phyloP scores from a whole-genome alignment of 1,140 invertebrate species.

The Hypothenemus hampei region DNA sequence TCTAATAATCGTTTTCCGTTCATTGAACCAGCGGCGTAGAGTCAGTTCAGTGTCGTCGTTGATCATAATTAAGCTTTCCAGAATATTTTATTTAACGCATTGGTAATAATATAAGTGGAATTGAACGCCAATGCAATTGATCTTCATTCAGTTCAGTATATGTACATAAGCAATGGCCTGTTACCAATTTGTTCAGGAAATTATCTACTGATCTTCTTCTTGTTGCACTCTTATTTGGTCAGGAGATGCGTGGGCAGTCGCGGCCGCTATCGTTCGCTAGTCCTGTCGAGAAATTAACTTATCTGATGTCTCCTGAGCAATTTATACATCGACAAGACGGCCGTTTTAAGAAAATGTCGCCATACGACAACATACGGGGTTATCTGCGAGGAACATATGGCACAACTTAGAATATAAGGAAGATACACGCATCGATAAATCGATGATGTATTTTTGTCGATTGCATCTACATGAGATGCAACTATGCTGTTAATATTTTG shows the following conservation, averaged over 20 bases:
- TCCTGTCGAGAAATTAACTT: conserved; percentile 30
- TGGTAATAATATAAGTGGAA: not conserved
- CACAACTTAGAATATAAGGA: conserved; percentile 10
- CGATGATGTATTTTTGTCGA: conserved; percentile 16
- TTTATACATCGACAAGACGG: conserved; percentile 27
- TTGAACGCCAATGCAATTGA: not conserved
- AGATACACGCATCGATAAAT: conserved; percentile 20
- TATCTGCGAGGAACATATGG: conserved; percentile 23
- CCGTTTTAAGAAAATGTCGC: conserved; percentile 28
- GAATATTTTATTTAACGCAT: conserved; percentile 2
- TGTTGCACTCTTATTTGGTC: conserved; percentile 25
- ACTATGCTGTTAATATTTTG: conserved; percentile 9
- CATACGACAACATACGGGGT: conserved; percentile 19
- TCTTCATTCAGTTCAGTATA: not conserved
- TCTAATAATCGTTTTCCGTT: conserved; percentile 2
- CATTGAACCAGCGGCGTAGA: conserved; percentile 7
- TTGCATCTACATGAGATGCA: conserved; percentile 14
- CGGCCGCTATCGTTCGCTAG: conserved; percentile 19
- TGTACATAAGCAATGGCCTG: conserved; percentile 8
- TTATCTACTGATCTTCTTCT: conserved; percentile 24
- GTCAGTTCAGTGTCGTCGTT: conserved; percentile 1
- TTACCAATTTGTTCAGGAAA: conserved; percentile 24
- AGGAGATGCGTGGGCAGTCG: conserved; percentile 21
- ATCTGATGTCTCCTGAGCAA: conserved; percentile 29
- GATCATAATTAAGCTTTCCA: not conserved